Evolutionary conservation across 2,888 invertebrate species (phyloP), one percentile per base, ranked within the genome.

Genomic region (Rosalia funebris): DNA sequence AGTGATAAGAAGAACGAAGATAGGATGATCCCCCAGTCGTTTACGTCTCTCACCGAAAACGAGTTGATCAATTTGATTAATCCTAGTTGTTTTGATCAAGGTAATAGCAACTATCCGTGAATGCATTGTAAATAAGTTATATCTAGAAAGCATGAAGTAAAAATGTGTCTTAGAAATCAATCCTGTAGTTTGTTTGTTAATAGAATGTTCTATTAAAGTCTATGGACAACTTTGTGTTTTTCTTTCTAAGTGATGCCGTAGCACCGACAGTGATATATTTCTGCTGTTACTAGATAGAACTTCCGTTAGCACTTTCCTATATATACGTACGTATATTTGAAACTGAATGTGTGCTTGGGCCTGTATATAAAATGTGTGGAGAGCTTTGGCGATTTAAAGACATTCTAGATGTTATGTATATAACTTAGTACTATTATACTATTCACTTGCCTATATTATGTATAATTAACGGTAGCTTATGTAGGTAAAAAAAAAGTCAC

Each of bases 61-160:
- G 94, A 95, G 82, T 85, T 95, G 71, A 87, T 95, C 71, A 93
- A 91, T 79, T 92, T 93, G 82, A 94, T 95, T 71, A 93, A 94
- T 84, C 92, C 94, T 48, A 91, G 90, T 84, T 92, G 92, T 80
- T 94, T 95, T 81, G 94, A 93, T 82, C 91, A 89, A 85, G 88
- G 89, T 90, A 85, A 81, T 71, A 73, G 65, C 57, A 60, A 54
- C 42, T 61, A 60, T 52, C 60, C 58, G 31, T 60, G 37, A 62
- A 41, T 54, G 16, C 17, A 32, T 48, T 52, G 46, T 53, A 32
- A 39, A 41, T 61, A 15, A 39, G 3, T 14, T 31, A n/a, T n/a
- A n/a, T 55, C 31, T 37, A 46, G 31, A 31, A 47, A 55, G 62
- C 65, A 62, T 62, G 60, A 56, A 54, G 45, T 46, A 55, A 54